Conservation (phyloP, 2,888 invertebrate genomes). For the Osmoderma eremita region DNA sequence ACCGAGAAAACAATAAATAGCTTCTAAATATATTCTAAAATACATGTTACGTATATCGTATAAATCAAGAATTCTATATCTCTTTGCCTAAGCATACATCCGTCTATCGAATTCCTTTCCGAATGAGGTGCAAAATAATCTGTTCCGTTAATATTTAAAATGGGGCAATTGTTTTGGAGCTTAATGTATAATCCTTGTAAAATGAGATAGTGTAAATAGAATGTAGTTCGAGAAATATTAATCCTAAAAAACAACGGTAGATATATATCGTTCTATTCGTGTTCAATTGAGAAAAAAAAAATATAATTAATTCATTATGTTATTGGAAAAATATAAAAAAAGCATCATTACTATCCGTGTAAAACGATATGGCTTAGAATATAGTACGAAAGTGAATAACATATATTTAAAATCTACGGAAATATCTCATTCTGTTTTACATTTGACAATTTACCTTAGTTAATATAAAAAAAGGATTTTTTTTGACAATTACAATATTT, state of each 20-base stretch:
- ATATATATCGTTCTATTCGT: conserved; percentile 40
- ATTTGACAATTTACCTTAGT: not conserved
- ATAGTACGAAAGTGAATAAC: conserved; percentile 8
- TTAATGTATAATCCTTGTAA: conserved; percentile 25
- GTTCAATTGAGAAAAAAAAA: conserved; percentile 27
- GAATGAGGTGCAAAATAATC: conserved; percentile 23
- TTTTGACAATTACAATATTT: not conserved
- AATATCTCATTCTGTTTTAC: not conserved
- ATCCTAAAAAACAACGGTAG: conserved; percentile 19
- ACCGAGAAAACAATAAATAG: conserved; percentile 25
- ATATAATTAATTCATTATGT: conserved; percentile 15
- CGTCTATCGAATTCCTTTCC: conserved; percentile 12
- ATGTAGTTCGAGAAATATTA: conserved; percentile 34
- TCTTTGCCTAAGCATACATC: conserved; percentile 40
- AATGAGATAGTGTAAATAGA: conserved; percentile 40
- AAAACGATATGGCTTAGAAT: conserved; percentile 26
- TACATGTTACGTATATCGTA: conserved; percentile 25
- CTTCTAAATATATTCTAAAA: conserved; percentile 32
- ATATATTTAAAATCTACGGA: not conserved
- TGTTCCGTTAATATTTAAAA: not conserved
- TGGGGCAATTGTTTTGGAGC: conserved; percentile 12
- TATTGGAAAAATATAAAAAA: conserved; percentile 29
- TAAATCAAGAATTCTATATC: conserved; percentile 39
- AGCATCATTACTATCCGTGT: conserved; percentile 22
- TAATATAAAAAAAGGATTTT: not conserved